Percentiles rank a stretch among this genome's conserved stretches.
These are phyloP conservation scores for Glyphotaelius pellucidus DNA, from an alignment of 2,888 invertebrate species.

Conservation along the genomic window DNA sequence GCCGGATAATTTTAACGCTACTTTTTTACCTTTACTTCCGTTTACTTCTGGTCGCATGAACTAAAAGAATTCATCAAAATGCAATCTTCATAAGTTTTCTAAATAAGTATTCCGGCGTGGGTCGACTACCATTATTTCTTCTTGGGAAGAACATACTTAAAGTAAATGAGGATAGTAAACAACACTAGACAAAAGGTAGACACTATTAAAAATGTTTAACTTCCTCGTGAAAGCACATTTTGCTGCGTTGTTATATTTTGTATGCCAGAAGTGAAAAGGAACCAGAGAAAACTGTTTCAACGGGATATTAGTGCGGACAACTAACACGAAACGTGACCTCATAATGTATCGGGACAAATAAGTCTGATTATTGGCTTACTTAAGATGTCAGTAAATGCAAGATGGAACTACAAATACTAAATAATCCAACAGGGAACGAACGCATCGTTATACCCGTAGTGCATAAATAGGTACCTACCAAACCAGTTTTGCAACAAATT, in stretches of 20 bases:
- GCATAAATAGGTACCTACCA: background rate
- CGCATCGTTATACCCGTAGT: background rate
- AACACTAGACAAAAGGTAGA: background rate
- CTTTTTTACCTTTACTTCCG: background rate
- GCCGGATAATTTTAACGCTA: background rate
- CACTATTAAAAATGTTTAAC: too few species aligned
- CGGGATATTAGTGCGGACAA: background rate
- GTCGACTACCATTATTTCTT: background rate
- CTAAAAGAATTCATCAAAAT: background rate
- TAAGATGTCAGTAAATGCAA: background rate
- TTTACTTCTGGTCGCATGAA: background rate
- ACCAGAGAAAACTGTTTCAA: background rate
- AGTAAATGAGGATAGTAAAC: background rate
- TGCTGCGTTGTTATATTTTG: background rate
- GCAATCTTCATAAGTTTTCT: slow-evolving; percentile 2
- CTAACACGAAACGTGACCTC: slow-evolving; percentile 14
- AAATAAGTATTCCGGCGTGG: background rate
- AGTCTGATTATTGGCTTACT: slow-evolving; percentile 17
- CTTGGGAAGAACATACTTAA: background rate
- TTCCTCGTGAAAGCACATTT: background rate
- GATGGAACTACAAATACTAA: background rate
- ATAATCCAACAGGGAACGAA: background rate
- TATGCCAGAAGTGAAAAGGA: background rate
- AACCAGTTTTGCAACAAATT: background rate
- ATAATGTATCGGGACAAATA: background rate